Evolutionary conservation across 2,113 vertebrate genomes (phyloP), one percentile per base, ranked within the genome.

Genomic region (Peucedramus taeniatus): DNA sequence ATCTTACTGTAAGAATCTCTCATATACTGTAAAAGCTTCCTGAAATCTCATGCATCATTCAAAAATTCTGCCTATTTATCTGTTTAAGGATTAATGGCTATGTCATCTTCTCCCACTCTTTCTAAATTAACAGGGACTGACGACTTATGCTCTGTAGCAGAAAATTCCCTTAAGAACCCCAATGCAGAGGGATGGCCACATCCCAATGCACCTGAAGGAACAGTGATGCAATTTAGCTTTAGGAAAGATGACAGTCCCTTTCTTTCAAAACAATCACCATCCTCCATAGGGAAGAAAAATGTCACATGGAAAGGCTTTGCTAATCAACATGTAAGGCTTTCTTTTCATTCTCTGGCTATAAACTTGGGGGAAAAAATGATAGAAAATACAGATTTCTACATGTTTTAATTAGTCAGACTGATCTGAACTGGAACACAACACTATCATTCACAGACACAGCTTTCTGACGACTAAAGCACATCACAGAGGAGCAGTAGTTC

Each of bases 11-110:
- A 86, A 93, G 44, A 65, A 51, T 64, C 40, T 65, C 72, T 80
- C 42, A 57, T 16, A 47, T 44, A 49, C 23, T 74, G 28, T 64
- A 83, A 94, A 86, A 96, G 35, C 68, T 94, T 84, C 56, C 71
- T 87, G 83, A 83, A 75, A 92, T 56, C 75, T 83, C 79, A 92
- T 53, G 51, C 64, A 89, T 89, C 80, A 75, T 84, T 83, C 79
- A 94, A 59, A 93, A 90, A 60, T 75, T 89, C 78, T 85, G 57
- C 40, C 71, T 90, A 65, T 92, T 85, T 95, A 92, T 80, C 88
- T 90, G 33, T 63, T 88, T 81, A 90, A 93, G 68, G 75, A 96
- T 96, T 92, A 94, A 83, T 59, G 68, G n/a, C 56, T 54, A 47
- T 57, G 63, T 40, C 63, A 66, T 61, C 82, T 83, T 93, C 22